Base-by-base conservation (phyloP, 2,888 invertebrate species). In the Scaptomyza caliginosa region DNA sequence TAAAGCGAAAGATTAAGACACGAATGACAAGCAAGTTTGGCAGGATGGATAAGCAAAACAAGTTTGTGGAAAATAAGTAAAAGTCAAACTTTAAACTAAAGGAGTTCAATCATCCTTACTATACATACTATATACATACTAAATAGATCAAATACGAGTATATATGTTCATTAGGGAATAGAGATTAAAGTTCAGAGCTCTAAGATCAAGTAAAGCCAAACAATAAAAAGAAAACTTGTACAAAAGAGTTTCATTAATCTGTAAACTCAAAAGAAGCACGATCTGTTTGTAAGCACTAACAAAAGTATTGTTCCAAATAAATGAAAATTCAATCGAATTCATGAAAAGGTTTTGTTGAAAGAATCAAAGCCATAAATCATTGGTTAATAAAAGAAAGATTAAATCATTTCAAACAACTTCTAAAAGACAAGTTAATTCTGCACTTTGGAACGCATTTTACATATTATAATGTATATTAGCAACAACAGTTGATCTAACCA, bases 241-340 rank as follows among this genome's bases (percentile, higher is more conserved):
- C n/a, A 42, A 28, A 46, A 11, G 13, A 7, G 10, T 21, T 46
- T 2, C 21, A 28, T 26, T 28, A 13, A 28, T 10, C 13, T 21
- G 3, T 11, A 7, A 40, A 16, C 13, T 58, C 26, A 34, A 28
- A 34, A 11, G 40, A 21, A n/a, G 26, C 34, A 21, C 52, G 40
- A 57, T 34, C 40, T 13, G 11, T 23, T 11, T 5, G 1, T 8
- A n/a, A 32, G 2, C 3, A 6, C 10, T 4, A 26, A 34, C 16
- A 52, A 52, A 32, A 21, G 19, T 24, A 8, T 11, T 16, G 24
- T 52, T 24, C 8, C 23, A 38, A 39, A 39, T 8, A 13, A 57
- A 57, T 32, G 32, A 40, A 52, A 57, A 52, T 30, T 57, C 30
- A 52, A 52, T 32, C 39, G 51, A 3, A 34, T 52, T 11, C 10